Conservation (phyloP, 2,888 invertebrate genomes). For the Dinocampus coccinellae region DNA sequence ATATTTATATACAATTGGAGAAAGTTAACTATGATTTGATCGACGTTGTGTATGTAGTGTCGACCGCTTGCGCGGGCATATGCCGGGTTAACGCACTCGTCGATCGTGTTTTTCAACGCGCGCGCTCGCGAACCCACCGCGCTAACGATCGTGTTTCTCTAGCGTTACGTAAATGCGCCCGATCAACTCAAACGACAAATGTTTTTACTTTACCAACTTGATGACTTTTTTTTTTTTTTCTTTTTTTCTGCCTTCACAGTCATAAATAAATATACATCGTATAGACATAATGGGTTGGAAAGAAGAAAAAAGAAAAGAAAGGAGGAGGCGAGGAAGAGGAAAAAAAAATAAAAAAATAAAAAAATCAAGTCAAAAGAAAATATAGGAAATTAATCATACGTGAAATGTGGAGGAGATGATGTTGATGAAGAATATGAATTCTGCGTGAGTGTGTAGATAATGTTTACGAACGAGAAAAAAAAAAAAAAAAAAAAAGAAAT, state of each 20-base stretch:
- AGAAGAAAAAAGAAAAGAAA: background rate
- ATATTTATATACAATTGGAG: constrained; percentile 15
- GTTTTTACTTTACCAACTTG: constrained; percentile 2
- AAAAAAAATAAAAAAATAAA: background rate
- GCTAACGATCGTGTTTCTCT: constrained; percentile 57
- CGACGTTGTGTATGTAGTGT: constrained; percentile 10
- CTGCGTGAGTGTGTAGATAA: background rate
- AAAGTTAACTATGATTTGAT: constrained; percentile 24
- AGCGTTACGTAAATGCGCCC: constrained; percentile 52
- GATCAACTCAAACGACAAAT: constrained; percentile 34
- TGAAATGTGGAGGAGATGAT: background rate
- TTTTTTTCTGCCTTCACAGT: background rate
- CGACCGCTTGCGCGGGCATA: constrained; percentile 26
- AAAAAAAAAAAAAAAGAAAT: background rate
- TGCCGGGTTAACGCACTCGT: constrained; percentile 36
- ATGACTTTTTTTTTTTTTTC: background rate
- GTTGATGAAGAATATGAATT: background rate
- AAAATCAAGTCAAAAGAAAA: background rate
- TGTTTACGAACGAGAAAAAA: background rate
- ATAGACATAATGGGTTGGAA: background rate
- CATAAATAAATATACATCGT: background rate
- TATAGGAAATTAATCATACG: background rate
- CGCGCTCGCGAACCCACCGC: constrained; percentile 2
- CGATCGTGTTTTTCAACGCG: constrained; percentile 33
- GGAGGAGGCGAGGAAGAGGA: background rate